Conservation (phyloP, 2,888 invertebrate genomes). For the Trissolcus japonicus region DNA sequence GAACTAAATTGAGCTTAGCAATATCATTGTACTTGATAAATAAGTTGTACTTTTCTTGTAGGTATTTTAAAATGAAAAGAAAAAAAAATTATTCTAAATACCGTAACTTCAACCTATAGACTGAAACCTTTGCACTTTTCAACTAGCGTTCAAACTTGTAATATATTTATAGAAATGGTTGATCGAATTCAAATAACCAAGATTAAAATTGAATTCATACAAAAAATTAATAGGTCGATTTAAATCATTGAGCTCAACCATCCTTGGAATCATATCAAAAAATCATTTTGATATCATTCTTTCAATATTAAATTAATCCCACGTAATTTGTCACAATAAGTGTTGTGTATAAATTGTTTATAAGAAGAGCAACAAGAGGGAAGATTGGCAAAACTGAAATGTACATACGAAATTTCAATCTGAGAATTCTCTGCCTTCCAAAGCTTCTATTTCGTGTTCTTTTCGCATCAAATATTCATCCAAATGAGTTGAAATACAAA, state of each 20-base stretch:
- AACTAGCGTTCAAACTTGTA: conserved; percentile 23
- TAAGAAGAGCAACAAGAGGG: conserved; percentile 30
- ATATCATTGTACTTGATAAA: too few species aligned
- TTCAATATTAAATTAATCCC: conserved; percentile 20
- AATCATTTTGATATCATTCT: conserved; percentile 30
- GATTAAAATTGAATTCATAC: background rate
- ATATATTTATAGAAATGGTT: conserved; percentile 29
- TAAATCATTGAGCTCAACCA: conserved; percentile 6
- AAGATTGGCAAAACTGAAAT: conserved; percentile 22
- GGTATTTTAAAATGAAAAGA: too few species aligned
- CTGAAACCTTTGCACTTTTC: conserved; percentile 28
- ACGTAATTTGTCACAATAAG: conserved; percentile 19
- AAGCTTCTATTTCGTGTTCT: too few species aligned
- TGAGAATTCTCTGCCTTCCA: too few species aligned
- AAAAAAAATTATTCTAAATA: too few species aligned
- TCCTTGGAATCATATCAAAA: conserved; percentile 31
- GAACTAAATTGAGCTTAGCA: too few species aligned
- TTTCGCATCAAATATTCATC: too few species aligned
- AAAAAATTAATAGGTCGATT: background rate
- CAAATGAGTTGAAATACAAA: too few species aligned
- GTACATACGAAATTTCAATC: conserved; percentile 12
- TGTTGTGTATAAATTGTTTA: conserved; percentile 46
- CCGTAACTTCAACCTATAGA: too few species aligned
- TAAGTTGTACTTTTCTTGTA: too few species aligned
- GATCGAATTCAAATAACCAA: conserved; percentile 7